Conservation (phyloP, 2,113 vertebrate species). For the Irena cyanogastra region DNA sequence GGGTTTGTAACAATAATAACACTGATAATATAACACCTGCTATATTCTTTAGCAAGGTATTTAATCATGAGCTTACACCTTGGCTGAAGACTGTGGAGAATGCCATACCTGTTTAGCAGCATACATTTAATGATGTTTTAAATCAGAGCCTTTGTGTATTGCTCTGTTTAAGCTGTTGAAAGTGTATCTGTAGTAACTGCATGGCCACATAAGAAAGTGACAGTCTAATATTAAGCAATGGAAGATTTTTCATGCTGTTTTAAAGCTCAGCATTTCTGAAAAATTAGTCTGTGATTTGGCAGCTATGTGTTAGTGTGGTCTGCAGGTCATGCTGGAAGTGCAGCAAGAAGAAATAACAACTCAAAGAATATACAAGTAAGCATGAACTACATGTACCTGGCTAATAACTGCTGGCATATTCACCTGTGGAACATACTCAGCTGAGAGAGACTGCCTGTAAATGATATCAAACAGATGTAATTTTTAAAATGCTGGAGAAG, state of each 20-base stretch:
- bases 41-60: background rate
- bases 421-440: slow-evolving; percentile 4
- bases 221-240: background rate
- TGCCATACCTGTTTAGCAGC: background rate
- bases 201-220: background rate
- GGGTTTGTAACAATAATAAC: background rate
- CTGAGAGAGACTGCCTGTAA: background rate
- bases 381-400: background rate
- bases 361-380: background rate
- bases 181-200: background rate
- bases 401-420: background rate
- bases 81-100: background rate
- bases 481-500: background rate
- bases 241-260: background rate
- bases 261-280: slow-evolving; percentile 26
- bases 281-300: background rate
- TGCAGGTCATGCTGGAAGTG: background rate
- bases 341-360: background rate
- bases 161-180: background rate
- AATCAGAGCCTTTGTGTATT: background rate
- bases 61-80: background rate
- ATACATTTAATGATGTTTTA: background rate
- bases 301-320: background rate
- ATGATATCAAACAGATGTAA: background rate
- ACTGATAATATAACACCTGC: background rate